These are phyloP conservation scores for Melanostoma scalare DNA, from an alignment of 2,888 invertebrate genomes.

Conservation along the genomic window DNA sequence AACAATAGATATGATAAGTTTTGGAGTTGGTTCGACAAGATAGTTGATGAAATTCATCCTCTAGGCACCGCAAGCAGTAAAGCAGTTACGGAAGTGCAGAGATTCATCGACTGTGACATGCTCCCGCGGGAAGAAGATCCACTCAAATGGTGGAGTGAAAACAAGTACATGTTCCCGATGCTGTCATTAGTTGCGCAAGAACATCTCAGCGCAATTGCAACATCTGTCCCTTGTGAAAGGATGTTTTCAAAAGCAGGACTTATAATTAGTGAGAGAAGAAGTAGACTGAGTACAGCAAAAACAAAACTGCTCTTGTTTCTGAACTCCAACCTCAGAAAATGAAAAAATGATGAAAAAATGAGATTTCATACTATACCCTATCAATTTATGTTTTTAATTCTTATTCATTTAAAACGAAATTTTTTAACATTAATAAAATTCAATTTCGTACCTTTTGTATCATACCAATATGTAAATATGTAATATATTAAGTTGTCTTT, in stretches of 20 bases:
- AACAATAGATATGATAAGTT: neutral
- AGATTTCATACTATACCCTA: too few relatives aligned
- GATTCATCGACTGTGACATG: neutral
- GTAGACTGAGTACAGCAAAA: neutral
- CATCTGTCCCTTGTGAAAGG: slow-evolving; percentile 29
- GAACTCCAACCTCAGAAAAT: too few relatives aligned
- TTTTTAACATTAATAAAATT: too few relatives aligned
- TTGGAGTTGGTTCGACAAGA: neutral
- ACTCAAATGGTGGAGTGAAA: slow-evolving; percentile 15
- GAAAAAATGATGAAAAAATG: too few relatives aligned
- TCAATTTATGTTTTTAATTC: too few relatives aligned
- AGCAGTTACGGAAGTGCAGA: neutral
- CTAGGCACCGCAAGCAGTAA: neutral
- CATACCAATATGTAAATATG: too few relatives aligned
- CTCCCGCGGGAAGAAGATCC: neutral
- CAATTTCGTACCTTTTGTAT: too few relatives aligned
- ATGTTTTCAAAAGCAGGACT: slow-evolving; percentile 37
- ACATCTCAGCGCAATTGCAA: neutral
- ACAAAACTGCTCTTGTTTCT: too few relatives aligned
- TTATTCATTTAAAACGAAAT: too few relatives aligned
- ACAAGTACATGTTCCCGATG: slow-evolving; percentile 7
- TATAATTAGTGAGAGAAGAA: slow-evolving; percentile 8
- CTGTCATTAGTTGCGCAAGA: slow-evolving; percentile 2
- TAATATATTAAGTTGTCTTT: too few relatives aligned
- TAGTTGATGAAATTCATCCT: neutral